Evolutionary conservation across 2,113 vertebrate genomes (phyloP).

Genomic region (Aspiorhynchus laticeps): DNA sequence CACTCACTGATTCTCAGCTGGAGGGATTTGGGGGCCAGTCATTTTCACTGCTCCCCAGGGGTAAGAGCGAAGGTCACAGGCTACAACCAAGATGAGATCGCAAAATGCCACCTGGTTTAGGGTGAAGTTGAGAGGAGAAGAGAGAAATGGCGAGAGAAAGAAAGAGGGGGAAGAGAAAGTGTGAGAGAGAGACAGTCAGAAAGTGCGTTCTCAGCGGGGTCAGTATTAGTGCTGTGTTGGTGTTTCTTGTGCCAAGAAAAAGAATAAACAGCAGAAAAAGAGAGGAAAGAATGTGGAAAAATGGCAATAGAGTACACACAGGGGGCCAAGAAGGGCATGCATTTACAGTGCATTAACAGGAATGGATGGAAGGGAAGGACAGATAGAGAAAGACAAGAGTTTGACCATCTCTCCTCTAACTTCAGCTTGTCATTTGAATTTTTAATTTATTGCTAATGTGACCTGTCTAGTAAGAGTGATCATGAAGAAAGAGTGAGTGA

Average conservation of each 20-base stretch:
- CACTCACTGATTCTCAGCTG: constrained; percentile 53
- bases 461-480: constrained; percentile 62
- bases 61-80: constrained; percentile 47
- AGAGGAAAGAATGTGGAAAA: constrained; percentile 13
- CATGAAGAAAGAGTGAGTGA: constrained; percentile 22
- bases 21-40: constrained; percentile 47
- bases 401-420: constrained; percentile 50
- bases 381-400: constrained; percentile 43
- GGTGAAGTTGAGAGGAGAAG: constrained; percentile 28
- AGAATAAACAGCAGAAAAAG: constrained; percentile 56
- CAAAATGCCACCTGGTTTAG: constrained; percentile 42
- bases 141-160: constrained; percentile 20
- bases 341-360: constrained; percentile 56
- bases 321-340: constrained; percentile 54
- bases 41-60: constrained; percentile 50
- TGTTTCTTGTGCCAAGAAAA: constrained; percentile 57
- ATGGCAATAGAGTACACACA: constrained; percentile 42
- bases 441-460: constrained; percentile 71
- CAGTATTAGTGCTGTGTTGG: constrained; percentile 63
- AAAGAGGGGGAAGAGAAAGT: constrained; percentile 6
- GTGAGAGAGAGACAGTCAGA: constrained; percentile 44
- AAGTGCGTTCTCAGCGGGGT: constrained; percentile 58
- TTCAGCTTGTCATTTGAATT: constrained; percentile 54
- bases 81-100: constrained; percentile 37
- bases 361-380: constrained; percentile 38